Base-by-base conservation (phyloP, 2,888 invertebrate species). In the Neoitamus cyanurus region DNA sequence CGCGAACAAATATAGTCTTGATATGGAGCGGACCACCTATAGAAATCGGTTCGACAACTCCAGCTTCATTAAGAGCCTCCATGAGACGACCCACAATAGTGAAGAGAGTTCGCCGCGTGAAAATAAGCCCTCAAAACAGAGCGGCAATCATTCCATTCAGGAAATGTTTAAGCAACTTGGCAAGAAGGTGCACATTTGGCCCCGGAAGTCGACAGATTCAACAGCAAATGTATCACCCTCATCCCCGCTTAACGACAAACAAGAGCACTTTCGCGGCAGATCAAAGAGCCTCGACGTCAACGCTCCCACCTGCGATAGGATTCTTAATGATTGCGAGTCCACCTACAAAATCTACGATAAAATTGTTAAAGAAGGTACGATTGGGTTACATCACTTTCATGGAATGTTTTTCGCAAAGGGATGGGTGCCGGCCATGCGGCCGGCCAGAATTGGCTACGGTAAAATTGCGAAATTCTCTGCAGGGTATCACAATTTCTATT, bases 321-420 rank as follows among this genome's bases (percentile, higher is more conserved):
- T 93, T 85, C 91, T 94, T n/a, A 93, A 94, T 86, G 96, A 97
- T 89, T 96, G 96, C 89, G 96, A 95, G 82, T 93, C 96, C 7
- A 96, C 96, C 4, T 97, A 97, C 89, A 93, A 94, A 89, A 96
- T 97, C 88, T 97, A 94, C 90, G 96, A 97, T 87, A 93, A 93
- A 87, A 97, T 97, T 88, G 92, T 97, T 25, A 93, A 92, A 91
- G 94, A 95, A 94, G 95, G 95, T 95, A 92, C 89, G 9, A 25
- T 58, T 58, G 20, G 25, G 9, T 58, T 58, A 1, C 20, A 20
- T 9, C 20, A 58, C 2, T 25, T 20, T 20, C 20, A 20, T 7
- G 7, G 20, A 25, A 58, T 25, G 15, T 9, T n/a, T 6, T 6
- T 13, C 11, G 0, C n/a, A 42, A 42, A n/a, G 5, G 4, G 1